Percentiles rank a stretch among this genome's conserved stretches.
Evolutionary conservation across 2,113 vertebrate species (phyloP).

Genomic region (Lagopus muta): DNA sequence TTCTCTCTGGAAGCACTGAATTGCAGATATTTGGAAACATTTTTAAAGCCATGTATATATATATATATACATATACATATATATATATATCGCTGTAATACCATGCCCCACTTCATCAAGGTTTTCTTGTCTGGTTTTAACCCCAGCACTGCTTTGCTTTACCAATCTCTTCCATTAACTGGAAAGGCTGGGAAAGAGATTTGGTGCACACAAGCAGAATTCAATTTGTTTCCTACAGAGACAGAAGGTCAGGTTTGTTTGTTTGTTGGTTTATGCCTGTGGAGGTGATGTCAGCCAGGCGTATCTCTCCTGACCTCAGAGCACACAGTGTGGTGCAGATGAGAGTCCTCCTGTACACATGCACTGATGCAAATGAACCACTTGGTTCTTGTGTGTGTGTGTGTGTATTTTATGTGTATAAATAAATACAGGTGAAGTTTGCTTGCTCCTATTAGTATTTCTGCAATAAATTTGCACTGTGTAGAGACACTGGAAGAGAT

Average conservation of each 20-base stretch:
- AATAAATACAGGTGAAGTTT: neutral
- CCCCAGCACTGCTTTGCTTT: neutral
- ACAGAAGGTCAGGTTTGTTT: neutral
- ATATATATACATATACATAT: no score
- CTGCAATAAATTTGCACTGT: neutral
- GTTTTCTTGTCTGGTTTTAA: neutral
- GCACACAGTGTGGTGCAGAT: neutral
- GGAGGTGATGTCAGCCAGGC: neutral
- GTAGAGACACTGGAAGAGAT: neutral
- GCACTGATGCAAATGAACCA: neutral
- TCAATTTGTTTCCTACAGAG: conserved; percentile 14
- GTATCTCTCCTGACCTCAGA: neutral
- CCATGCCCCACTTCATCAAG: neutral
- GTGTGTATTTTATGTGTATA: neutral
- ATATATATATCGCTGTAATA: neutral
- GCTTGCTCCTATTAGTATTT: neutral
- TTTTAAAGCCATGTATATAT: neutral
- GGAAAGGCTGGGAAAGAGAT: neutral
- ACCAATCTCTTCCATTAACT: neutral
- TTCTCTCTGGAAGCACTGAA: neutral
- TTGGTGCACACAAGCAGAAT: neutral
- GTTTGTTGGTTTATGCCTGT: neutral
- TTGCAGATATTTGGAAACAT: neutral
- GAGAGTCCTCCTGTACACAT: neutral
- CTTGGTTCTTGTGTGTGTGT: neutral